Base-by-base conservation (phyloP, 2,888 invertebrate genomes). In the Tetragonula carbonaria region DNA sequence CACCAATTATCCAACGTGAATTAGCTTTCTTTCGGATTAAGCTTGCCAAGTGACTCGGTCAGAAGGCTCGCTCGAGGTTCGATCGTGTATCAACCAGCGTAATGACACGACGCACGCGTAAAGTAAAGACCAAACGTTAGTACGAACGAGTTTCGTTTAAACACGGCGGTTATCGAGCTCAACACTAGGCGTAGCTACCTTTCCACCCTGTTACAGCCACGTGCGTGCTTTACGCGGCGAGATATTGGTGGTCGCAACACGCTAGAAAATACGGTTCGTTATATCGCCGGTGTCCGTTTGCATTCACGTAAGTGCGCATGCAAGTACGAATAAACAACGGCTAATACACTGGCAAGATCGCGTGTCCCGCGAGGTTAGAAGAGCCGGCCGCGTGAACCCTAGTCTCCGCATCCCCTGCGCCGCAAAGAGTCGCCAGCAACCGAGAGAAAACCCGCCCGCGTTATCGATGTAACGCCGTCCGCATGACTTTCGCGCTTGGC, bases 91-190 rank as follows among this genome's bases (percentile, higher is more conserved):
- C 80, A 38, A 72, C 80, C 45, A 11, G 62, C 70, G 77, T 71
- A 78, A 77, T 73, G 59, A 79, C 78, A 59, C 72, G 74, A 71
- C 57, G 65, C 84, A 80, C 78, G 84, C 78, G 76, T 77, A 23
- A 50, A 67, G 21, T 45, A 59, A 77, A 67, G 57, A 21, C 55
- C 62, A 16, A 28, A 66, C 82, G 45, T 45, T 45, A 81, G 68
- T 89, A 84, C 72, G 75, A 78, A 74, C 74, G 84, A 84, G 87
- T 83, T 84, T 86, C 87, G 90, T 89, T 91, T 90, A 90, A 91
- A 90, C 91, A 89, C 45, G 83, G 88, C 45, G 45, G 89, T 92
- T 92, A 92, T 92, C 91, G 86, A 87, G 59, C 68, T 78, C 82
- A 85, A 86, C 86, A 80, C 86, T 87, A 86, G 88, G 80, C 87